Evolutionary conservation across 2,113 vertebrate species (phyloP).

Genomic region (Odocoileus hemionus): DNA sequence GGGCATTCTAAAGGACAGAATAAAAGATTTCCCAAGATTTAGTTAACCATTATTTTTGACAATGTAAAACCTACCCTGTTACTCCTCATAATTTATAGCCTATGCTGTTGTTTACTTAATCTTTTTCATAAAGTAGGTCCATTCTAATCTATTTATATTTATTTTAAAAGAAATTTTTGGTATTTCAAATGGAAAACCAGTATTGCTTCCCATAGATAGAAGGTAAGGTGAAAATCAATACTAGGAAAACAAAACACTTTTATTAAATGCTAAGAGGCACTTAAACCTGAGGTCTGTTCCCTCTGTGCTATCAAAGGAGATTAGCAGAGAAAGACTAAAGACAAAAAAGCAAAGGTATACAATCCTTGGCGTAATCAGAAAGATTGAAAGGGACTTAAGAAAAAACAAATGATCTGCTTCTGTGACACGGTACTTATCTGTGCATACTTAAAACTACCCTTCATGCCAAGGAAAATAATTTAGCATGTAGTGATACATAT

Average conservation of each 20-base stretch:
- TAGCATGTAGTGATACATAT: background rate
- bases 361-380: background rate
- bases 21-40: background rate
- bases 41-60: background rate
- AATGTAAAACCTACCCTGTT: background rate
- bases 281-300: background rate
- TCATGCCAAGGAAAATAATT: background rate
- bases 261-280: background rate
- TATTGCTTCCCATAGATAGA: background rate
- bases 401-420: background rate
- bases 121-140: background rate
- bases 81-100: background rate
- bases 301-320: background rate
- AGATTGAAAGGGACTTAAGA: background rate
- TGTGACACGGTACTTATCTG: background rate
- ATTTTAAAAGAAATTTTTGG: slow-evolving; percentile 2
- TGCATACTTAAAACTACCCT: background rate
- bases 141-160: background rate
- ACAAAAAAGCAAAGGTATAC: background rate
- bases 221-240: background rate
- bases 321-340: background rate
- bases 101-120: background rate
- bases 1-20: background rate
- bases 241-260: background rate
- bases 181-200: background rate